These are phyloP conservation scores for Apis dorsata DNA, from an alignment of 1,140 invertebrate species.

Conservation along the genomic window DNA sequence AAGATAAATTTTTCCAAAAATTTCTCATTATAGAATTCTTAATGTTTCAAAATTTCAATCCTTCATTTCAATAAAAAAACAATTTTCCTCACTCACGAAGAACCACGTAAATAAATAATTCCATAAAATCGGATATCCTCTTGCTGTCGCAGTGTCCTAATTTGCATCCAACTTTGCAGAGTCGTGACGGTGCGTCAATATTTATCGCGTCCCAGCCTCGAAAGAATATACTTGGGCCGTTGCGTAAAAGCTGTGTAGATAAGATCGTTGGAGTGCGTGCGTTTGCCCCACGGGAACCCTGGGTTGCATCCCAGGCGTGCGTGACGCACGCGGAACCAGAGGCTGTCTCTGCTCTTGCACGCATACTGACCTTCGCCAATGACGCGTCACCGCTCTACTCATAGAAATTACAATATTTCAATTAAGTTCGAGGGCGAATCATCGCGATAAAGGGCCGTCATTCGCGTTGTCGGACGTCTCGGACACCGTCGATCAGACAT, in stretches of 20 bases:
- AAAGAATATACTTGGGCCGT: constrained; percentile 61
- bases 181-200: constrained; percentile 41
- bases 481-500: too few relatives aligned
- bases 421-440: constrained; percentile 74
- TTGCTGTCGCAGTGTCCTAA: constrained; percentile 2
- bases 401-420: constrained; percentile 74
- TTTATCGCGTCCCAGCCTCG: constrained; percentile 57
- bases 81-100: too few relatives aligned
- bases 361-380: constrained; percentile 72
- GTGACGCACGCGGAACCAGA: constrained; percentile 37
- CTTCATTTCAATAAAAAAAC: too few relatives aligned
- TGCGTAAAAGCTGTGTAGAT: constrained; percentile 65
- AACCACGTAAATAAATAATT: background rate
- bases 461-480: constrained; percentile 20
- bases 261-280: constrained; percentile 67
- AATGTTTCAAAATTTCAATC: too few relatives aligned
- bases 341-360: constrained; percentile 58
- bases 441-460: constrained; percentile 69
- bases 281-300: constrained; percentile 43
- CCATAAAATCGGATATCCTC: background rate
- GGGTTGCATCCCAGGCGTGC: constrained; percentile 26
- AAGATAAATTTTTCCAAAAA: too few relatives aligned
- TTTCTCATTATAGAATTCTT: too few relatives aligned
- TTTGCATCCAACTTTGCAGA: constrained; percentile 35
- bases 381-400: constrained; percentile 62